Conservation (phyloP, 2,888 invertebrate species). For the Caenorhabditis panamensis region DNA sequence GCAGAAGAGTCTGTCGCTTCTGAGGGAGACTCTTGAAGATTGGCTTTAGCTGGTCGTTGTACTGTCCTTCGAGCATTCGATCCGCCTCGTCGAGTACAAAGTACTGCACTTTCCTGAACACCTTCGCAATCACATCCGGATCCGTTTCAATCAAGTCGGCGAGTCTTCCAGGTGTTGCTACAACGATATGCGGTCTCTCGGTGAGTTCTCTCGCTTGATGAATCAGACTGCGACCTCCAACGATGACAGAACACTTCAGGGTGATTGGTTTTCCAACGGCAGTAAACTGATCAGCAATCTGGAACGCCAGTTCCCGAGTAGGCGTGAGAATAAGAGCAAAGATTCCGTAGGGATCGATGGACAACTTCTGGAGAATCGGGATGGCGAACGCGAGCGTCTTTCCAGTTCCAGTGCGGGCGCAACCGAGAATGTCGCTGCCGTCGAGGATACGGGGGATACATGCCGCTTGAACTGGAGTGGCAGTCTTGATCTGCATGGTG, state of each 20-base stretch:
- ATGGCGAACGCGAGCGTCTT: constrained; percentile 96
- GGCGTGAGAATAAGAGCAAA: constrained; percentile 95
- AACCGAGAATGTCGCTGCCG: constrained; percentile 91
- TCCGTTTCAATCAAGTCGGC: constrained; percentile 92
- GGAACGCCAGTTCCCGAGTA: constrained; percentile 84
- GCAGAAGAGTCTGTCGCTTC: constrained; percentile 83
- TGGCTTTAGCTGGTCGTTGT: constrained; percentile 85
- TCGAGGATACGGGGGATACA: constrained; percentile 81
- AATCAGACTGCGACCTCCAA: constrained; percentile 86
- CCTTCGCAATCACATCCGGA: constrained; percentile 81
- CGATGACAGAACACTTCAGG: constrained; percentile 89
- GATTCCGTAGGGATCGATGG: constrained; percentile 95
- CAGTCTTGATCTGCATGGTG: constrained; percentile 70
- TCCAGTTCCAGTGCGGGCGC: constrained; percentile 97
- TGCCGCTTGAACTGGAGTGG: constrained; percentile 78
- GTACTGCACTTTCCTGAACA: constrained; percentile 88
- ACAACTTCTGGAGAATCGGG: constrained; percentile 83
- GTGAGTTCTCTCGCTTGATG: constrained; percentile 90
- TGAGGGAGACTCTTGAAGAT: constrained; percentile 85
- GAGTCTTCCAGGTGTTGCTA: constrained; percentile 95
- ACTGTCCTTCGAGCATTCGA: constrained; percentile 85
- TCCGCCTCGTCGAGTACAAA: constrained; percentile 98
- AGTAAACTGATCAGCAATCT: constrained; percentile 90
- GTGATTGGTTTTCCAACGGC: constrained; percentile 92
- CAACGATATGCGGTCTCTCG: constrained; percentile 92